Evolutionary conservation across 2,888 invertebrate genomes (phyloP), one percentile per base, ranked within the genome.

Genomic region (Philonicus albiceps): DNA sequence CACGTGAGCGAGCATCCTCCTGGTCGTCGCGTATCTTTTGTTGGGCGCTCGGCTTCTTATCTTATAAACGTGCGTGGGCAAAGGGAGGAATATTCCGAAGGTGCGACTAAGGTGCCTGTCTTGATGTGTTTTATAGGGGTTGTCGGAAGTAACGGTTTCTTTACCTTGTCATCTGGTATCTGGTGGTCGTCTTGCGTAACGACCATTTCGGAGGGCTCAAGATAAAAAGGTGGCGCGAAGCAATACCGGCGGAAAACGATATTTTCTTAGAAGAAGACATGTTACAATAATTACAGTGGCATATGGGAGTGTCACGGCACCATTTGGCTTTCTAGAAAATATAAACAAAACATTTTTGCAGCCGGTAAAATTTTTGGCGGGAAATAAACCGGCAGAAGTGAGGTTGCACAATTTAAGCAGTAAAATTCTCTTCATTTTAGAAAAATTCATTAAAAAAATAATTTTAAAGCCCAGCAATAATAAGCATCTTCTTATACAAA

Each of bases 111-210:
- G 72, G 40, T 40, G 40, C n/a, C n/a, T 73, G 22, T 40, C 73
- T 40, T 16, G 4, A 19, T 64, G 19, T 34, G 30, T 34, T 40
- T 72, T n/a, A 73, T 72, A 40, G 73, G 72, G 84, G 84, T 73
- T 84, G 83, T n/a, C 55, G 40, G 27, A 83, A 49, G 37, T n/a
- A 64, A 84, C 84, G 73, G 84, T 84, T 84, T 37, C 73, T 40
- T 84, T 11, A 22, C 19, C 31, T 73, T 84, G 84, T 84, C 84
- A 84, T 84, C 84, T 73, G 84, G 73, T 72, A 13, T 40, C 55
- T 73, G 13, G 30, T 16, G 40, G 37, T 19, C 74, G 31, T 74
- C 74, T 74, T 74, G 74, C 27, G 34, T 74, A 74, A 64, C 64
- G 64, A 22, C 27, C 64, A 64, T 7, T 64, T 27, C 27, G 22